Evolutionary conservation across 2,888 invertebrate species (phyloP), one percentile per base, ranked within the genome.

Genomic region (Hesperia comma): DNA sequence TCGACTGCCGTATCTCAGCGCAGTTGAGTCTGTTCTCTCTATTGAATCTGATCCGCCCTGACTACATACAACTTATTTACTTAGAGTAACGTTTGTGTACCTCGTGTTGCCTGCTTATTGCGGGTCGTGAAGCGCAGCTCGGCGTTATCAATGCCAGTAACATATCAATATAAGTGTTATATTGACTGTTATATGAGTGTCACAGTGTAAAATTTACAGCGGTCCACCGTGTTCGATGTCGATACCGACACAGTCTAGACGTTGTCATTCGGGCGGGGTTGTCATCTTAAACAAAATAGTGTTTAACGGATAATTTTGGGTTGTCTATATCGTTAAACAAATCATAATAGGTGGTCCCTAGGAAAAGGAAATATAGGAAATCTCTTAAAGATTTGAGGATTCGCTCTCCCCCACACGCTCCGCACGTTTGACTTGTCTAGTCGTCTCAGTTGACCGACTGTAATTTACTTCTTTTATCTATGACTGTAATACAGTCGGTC

Each of bases 121-220:
- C 60, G 33, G 55, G 49, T 49, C 56, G 37, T 49, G 49, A 6
- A 46, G 33, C 43, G 55, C 63, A 63, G 55, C 55, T 55, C 33
- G 14, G 43, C 43, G 63, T 55, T 43, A 54, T 54, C 54, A 43
- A 32, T 33, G 54, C 62, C 41, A 55, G 21, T 58, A 58, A 81
- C 82, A 79, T 82, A 82, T 81, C 81, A 82, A 70, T 57, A 63
- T 67, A 66, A 66, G 70, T 63, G 63, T 14, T 33, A 49, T 56
- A 53, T 53, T 53, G 53, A 21, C 53, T 26, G 53, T 53, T 21
- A 53, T 68, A 63, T 49, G 17, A 15, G 43, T 46, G 43, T 17
- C 43, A 46, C 43, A 46, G 43, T 46, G 43, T 46, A 46, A 43
- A 43, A 43, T 15, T 43, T 43, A 17, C 43, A 46, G 43, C 8